Conservation (phyloP, 2,797 vertebrate species). For the Lepus townsendii region DNA sequence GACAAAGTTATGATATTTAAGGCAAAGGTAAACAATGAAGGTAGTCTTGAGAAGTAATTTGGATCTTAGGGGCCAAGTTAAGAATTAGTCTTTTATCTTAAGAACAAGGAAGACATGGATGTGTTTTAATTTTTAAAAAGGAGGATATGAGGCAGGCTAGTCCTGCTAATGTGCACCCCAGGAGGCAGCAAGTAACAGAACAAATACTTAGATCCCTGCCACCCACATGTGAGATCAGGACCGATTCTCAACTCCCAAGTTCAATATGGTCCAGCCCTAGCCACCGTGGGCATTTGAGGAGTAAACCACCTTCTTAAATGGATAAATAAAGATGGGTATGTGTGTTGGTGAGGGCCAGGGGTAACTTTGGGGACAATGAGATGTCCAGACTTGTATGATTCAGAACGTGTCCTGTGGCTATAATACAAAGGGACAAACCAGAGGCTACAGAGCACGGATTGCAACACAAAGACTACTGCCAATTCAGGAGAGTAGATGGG, state of each 20-base stretch:
- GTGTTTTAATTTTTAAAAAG: constrained; percentile 29
- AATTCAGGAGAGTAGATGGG: background rate
- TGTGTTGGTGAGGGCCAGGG: no score
- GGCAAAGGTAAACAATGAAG: background rate
- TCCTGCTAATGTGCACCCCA: no score
- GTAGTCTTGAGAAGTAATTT: background rate
- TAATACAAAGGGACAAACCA: constrained; percentile 23
- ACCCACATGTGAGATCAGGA: no score
- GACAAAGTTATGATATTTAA: background rate
- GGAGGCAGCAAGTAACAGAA: no score
- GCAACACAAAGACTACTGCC: background rate
- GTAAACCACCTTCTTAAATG: no score
- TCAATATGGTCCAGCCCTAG: no score
- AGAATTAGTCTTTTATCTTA: constrained; percentile 20
- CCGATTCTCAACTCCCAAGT: no score
- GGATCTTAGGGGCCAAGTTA: background rate
- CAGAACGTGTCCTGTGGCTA: background rate
- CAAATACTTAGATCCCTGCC: no score
- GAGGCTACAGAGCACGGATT: background rate
- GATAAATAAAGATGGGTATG: background rate
- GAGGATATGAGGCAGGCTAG: no score
- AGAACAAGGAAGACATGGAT: background rate
- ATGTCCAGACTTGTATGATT: background rate
- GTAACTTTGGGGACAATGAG: background rate
- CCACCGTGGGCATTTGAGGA: no score